Percentiles rank a stretch among this genome's conserved stretches.
These are phyloP conservation scores for Cosmia trapezina DNA, from an alignment of 2,888 invertebrate species.

Conservation along the genomic window DNA sequence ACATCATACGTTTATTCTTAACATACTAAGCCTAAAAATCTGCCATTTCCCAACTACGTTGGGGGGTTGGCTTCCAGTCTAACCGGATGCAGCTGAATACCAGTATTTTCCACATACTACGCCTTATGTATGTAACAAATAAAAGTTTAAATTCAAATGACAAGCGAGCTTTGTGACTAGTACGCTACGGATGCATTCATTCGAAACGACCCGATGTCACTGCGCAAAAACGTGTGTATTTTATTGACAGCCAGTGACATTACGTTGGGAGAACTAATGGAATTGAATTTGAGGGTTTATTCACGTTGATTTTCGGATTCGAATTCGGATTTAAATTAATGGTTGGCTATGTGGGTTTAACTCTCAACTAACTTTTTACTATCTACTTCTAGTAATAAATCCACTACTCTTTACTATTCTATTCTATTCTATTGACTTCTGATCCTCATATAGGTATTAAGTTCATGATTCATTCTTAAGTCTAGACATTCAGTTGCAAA, in stretches of 20 bases:
- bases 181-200: constrained; percentile 45
- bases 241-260: constrained; percentile 52
- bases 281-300: constrained; percentile 41
- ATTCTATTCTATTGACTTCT: neutral
- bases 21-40: neutral
- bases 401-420: neutral
- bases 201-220: constrained; percentile 48
- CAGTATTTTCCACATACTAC: too few species aligned
- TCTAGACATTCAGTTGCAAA: constrained; percentile 30
- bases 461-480: constrained; percentile 8
- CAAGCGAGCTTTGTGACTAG: constrained; percentile 31
- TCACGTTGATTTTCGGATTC: constrained; percentile 11
- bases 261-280: constrained; percentile 25
- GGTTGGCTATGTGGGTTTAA: neutral
- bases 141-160: constrained; percentile 43
- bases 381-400: neutral
- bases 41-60: too few species aligned
- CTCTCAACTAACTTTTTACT: neutral
- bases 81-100: too few species aligned
- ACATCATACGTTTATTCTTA: constrained; percentile 13
- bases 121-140: constrained; percentile 18
- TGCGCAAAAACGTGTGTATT: constrained; percentile 49
- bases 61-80: too few species aligned
- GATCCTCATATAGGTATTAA: neutral
- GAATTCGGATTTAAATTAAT: constrained; percentile 12